A percentile compares a stretch with the other conserved stretches of the same genome.
These are phyloP conservation scores for Tapirus terrestris DNA, from an alignment of 2,113 vertebrate genomes.

Conservation along the genomic window DNA sequence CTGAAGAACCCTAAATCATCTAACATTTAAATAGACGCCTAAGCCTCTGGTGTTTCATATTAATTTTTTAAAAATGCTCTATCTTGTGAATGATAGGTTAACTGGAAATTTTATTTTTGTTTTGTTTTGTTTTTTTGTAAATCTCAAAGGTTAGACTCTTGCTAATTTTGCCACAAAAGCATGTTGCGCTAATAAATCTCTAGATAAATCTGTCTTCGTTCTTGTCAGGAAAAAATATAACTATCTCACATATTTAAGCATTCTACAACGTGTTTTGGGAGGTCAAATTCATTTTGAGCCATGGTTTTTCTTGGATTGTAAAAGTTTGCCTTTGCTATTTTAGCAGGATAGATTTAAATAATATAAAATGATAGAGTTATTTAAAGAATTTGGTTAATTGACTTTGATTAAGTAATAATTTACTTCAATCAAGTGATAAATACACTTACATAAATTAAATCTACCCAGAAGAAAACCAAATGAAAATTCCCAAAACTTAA, in stretches of 20 bases:
- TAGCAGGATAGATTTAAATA: neutral
- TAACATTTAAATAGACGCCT: neutral
- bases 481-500: neutral
- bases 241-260: neutral
- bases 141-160: neutral
- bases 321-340: neutral
- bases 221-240: neutral
- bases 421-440: neutral
- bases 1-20: neutral
- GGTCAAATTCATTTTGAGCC: neutral
- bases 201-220: neutral
- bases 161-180: neutral
- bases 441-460: neutral
- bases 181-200: neutral
- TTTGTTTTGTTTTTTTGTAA: neutral
- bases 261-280: neutral
- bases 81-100: neutral
- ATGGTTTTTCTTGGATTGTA: neutral
- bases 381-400: neutral
- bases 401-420: neutral
- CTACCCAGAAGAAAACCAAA: neutral
- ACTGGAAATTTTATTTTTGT: neutral
- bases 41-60: accelerated
- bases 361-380: neutral
- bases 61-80: neutral